Conservation (phyloP, 2,888 invertebrate genomes). For the Callyntrura guangdongensis region DNA sequence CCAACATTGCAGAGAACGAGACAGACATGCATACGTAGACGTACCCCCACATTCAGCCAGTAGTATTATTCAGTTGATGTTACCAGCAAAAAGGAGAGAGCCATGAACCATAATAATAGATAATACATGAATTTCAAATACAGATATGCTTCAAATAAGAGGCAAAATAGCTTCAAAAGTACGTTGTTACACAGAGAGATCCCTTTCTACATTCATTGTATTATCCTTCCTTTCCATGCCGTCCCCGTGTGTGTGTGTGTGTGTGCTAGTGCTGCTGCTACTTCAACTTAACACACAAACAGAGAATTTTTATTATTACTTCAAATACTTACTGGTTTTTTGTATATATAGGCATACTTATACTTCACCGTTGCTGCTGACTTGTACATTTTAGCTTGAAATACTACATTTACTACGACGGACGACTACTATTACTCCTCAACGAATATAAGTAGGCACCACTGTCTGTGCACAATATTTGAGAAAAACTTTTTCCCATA, state of each 20-base stretch:
- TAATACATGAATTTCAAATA: slow-evolving; percentile 36
- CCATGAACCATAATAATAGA: slow-evolving; percentile 37
- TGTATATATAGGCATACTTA: neutral
- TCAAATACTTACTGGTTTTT: neutral
- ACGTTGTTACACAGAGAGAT: slow-evolving; percentile 20
- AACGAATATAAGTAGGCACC: neutral
- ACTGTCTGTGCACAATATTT: neutral
- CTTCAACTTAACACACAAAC: neutral
- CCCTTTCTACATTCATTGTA: slow-evolving; percentile 7
- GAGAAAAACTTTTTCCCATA: slow-evolving; percentile 26
- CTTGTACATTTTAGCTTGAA: neutral
- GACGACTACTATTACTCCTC: neutral
- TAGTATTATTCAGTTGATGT: neutral
- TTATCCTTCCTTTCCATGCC: slow-evolving; percentile 38
- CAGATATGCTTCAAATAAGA: slow-evolving; percentile 9
- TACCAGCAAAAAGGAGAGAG: slow-evolving; percentile 28
- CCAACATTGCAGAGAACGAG: slow-evolving; percentile 67
- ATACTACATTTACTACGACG: neutral
- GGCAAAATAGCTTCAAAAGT: slow-evolving; percentile 16
- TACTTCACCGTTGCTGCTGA: neutral
- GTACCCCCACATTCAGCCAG: neutral
- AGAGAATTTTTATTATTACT: neutral
- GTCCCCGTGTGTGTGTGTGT: neutral
- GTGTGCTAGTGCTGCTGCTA: neutral
- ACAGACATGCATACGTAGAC: neutral